A percentile compares a stretch with the other conserved stretches of the same genome.
These are phyloP conservation scores for Ibycter americanus DNA, from an alignment of 2,797 vertebrate genomes.

Conservation along the genomic window DNA sequence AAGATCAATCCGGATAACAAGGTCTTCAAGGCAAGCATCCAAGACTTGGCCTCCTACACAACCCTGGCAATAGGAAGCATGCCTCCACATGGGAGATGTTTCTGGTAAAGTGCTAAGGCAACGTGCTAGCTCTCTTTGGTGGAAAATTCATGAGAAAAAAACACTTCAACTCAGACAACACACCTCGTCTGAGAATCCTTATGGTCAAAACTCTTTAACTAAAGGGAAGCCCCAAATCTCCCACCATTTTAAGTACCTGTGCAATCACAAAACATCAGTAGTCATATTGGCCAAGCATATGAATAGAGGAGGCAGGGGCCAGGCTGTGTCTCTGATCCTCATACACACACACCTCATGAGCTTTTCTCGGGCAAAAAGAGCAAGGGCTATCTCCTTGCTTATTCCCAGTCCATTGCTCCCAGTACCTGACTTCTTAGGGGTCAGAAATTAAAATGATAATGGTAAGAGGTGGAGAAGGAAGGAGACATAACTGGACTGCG, in stretches of 20 bases:
- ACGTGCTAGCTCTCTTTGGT: not conserved
- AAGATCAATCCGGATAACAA: not conserved
- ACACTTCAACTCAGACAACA: not conserved
- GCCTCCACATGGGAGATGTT: not conserved
- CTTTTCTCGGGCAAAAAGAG: not conserved
- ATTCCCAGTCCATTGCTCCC: not conserved
- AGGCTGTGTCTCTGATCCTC: not conserved
- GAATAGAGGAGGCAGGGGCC: not conserved
- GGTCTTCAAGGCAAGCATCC: not conserved
- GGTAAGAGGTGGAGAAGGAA: not conserved
- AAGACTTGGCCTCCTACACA: not conserved
- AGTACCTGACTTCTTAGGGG: not conserved
- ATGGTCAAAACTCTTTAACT: not conserved
- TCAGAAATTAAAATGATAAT: not conserved
- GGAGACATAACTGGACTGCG: too few relatives aligned
- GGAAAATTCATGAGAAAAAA: not conserved
- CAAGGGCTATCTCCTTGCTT: rapidly evolving
- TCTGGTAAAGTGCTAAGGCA: not conserved
- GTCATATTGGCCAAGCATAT: rapidly evolving
- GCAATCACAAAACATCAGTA: not conserved
- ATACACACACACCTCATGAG: too few relatives aligned
- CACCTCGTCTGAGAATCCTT: not conserved
- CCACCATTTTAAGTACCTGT: rapidly evolving
- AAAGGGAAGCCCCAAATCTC: not conserved
- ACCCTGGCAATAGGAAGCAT: not conserved